Evolutionary conservation across 2,797 vertebrate species (phyloP).

Genomic region (Merluccius polli): DNA sequence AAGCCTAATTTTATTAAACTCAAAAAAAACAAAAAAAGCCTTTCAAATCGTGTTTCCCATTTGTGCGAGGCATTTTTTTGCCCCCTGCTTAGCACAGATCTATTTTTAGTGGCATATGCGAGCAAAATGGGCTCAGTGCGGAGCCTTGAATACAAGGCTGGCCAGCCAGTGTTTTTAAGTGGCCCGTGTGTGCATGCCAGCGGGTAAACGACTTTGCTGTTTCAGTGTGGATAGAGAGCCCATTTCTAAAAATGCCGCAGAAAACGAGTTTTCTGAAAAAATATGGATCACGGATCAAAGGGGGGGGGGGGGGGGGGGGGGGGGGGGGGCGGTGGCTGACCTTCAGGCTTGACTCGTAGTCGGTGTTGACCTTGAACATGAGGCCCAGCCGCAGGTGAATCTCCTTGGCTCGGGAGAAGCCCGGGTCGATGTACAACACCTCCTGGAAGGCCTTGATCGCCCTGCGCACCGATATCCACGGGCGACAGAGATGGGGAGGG

Average conservation of each 20-base stretch:
- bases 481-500: slow-evolving; percentile 8
- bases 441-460: slow-evolving; percentile 99
- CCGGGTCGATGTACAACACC: slow-evolving; percentile 98
- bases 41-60: neutral
- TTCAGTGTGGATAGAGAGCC: no score
- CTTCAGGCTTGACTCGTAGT: slow-evolving; percentile 99
- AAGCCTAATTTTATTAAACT: neutral
- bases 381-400: slow-evolving; percentile 98
- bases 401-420: slow-evolving; percentile 98
- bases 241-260: no score
- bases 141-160: neutral
- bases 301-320: no score
- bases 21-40: neutral
- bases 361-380: slow-evolving; percentile 99
- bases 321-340: slow-evolving; percentile 52
- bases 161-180: no score
- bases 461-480: slow-evolving; percentile 68
- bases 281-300: no score
- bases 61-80: neutral
- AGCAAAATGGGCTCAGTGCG: neutral
- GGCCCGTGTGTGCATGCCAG: no score
- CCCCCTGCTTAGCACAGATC: no score
- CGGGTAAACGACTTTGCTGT: no score
- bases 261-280: no score
- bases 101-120: neutral